A percentile compares a stretch with the other conserved stretches of the same genome.
Evolutionary conservation across 2,113 vertebrate genomes (phyloP).

Genomic region (Brachirus orientalis): DNA sequence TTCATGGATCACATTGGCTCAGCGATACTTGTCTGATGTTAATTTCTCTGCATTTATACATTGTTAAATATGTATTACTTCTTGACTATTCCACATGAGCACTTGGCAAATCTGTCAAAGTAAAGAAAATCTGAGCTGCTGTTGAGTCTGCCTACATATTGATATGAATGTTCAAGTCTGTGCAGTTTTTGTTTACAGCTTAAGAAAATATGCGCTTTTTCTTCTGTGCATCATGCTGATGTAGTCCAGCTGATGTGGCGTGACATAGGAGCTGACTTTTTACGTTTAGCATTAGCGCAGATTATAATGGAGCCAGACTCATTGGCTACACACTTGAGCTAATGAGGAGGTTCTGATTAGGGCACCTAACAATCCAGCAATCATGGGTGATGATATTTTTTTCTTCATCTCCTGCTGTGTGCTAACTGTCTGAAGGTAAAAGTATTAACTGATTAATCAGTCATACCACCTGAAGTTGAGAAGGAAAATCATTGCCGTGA

Average conservation of each 20-base stretch:
- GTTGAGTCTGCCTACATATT: constrained; percentile 40
- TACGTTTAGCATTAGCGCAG: not conserved
- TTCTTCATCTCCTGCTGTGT: constrained; percentile 17
- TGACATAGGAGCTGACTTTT: not conserved
- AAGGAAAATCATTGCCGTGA: constrained; percentile 20
- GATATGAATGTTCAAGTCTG: constrained; percentile 30
- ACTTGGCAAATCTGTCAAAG: constrained; percentile 42
- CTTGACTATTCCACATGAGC: constrained; percentile 62
- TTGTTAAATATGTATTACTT: constrained; percentile 76
- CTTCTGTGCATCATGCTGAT: not conserved
- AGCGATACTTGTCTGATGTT: constrained; percentile 60
- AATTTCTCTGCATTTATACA: constrained; percentile 73
- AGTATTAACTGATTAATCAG: constrained; percentile 42
- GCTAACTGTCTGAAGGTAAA: constrained; percentile 26
- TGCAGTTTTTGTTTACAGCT: constrained; percentile 30
- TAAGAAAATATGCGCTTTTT: constrained; percentile 8
- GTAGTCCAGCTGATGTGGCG: not conserved
- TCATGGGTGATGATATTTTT: constrained; percentile 25
- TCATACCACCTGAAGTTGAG: constrained; percentile 35
- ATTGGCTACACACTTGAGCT: constrained; percentile 10
- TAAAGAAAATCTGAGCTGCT: constrained; percentile 30
- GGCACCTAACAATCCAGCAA: constrained; percentile 36
- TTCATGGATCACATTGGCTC: constrained; percentile 70
- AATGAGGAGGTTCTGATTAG: constrained; percentile 41
- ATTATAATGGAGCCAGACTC: not conserved